Base-by-base conservation (phyloP, 2,113 vertebrate species). In the Clarias batrachus region DNA sequence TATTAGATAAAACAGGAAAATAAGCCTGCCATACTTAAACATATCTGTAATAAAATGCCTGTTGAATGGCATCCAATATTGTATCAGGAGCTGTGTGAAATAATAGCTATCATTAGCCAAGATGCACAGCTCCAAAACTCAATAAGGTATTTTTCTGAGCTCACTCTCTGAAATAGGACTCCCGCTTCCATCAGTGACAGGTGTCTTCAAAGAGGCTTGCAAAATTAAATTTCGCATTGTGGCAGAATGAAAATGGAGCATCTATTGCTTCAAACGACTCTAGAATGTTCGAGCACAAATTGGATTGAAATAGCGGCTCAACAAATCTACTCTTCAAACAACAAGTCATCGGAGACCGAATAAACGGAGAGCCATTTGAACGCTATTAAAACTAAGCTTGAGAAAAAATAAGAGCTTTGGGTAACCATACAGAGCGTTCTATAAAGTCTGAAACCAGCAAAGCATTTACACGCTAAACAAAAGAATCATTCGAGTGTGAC, bases 381-480 rank as follows among this genome's bases (percentile, higher is more conserved):
- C 57, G 25, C 25, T 76, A 23, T 65, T 82, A 19, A 71, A 79
- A 63, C 52, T 66, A 52, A 87, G 82, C 21, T 37, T 59, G 59
- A 17, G 52, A 37, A 17, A 37, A 57, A 66, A 76, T 73, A 19
- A 25, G 30, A 60, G 25, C 62, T 52, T 56, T n/a, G 30, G 54
- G 81, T 48, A 80, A 41, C 48, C 16, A 81, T 83, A 54, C 10
- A 23, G 33, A 14, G 68, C 21, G 33, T 82, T 65, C 68, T 14
- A 30, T 81, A 82, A 86, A 89, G 65, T 71, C 23, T 59, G 48
- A 71, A 82, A 80, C 83, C 90, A 87, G 88, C 85, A 90, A 86
- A 68, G 77, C 66, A 87, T 90, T 90, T 89, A 79, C n/a, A 60
- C 85, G 21, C 30, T 13, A 41, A 30, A 86, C 60, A 54, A n/a